A percentile compares a stretch with the other conserved stretches of the same genome.
phyloP scores from a whole-genome alignment of 1,140 invertebrate species.

The Copidosoma floridanum region DNA sequence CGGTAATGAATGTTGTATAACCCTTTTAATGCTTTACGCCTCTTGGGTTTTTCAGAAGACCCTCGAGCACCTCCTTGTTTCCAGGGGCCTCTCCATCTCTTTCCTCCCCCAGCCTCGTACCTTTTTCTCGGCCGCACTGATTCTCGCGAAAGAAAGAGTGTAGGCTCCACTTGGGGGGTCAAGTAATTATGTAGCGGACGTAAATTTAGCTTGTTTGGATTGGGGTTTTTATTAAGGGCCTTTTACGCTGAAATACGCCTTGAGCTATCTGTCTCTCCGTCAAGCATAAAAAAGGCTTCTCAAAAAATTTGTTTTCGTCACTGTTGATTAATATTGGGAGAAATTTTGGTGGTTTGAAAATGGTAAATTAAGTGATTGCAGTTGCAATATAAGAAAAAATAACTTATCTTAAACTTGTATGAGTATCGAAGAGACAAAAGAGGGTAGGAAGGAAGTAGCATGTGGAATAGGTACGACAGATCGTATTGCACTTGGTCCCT shows the following conservation, averaged over 20 bases:
- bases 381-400: slow-evolving; percentile 16
- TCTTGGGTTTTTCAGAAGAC: slow-evolving; percentile 57
- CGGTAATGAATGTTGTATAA: slow-evolving; percentile 59
- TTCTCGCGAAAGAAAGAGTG: slow-evolving; percentile 23
- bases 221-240: slow-evolving; percentile 58
- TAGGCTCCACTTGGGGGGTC: slow-evolving; percentile 38
- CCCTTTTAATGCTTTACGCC: slow-evolving; percentile 59
- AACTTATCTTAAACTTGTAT: too few relatives aligned
- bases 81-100: slow-evolving; percentile 20
- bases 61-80: slow-evolving; percentile 33
- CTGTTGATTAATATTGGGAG: background rate
- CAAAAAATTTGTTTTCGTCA: slow-evolving; percentile 6
- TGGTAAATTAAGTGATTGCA: slow-evolving; percentile 6
- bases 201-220: slow-evolving; percentile 60
- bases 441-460: too few relatives aligned
- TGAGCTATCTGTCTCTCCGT: slow-evolving; percentile 20
- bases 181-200: slow-evolving; percentile 59
- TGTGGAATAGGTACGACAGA: background rate
- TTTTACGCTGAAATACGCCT: slow-evolving; percentile 38
- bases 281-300: background rate
- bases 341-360: background rate
- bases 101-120: slow-evolving; percentile 22
- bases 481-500: slow-evolving; percentile 4
- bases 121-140: slow-evolving; percentile 31
- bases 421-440: background rate